Conservation (phyloP, 2,888 invertebrate genomes). For the Teleiodes luculella region DNA sequence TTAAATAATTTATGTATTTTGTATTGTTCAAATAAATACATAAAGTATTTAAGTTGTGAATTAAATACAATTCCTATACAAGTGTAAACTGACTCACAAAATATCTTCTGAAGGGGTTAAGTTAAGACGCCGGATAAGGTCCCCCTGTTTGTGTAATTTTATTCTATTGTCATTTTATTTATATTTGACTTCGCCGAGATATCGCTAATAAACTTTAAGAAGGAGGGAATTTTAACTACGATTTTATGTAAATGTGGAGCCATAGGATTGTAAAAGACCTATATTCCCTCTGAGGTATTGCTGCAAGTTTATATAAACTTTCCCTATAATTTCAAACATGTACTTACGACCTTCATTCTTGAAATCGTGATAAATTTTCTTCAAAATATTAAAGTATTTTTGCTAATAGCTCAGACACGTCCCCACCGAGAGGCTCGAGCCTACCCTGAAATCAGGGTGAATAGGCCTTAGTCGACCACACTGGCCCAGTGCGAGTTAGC, state of each 20-base stretch:
- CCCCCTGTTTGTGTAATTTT: constrained; percentile 54
- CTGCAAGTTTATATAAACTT: background rate
- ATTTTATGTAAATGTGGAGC: constrained; percentile 68
- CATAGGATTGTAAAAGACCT: constrained; percentile 51
- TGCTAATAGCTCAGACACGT: too few relatives aligned
- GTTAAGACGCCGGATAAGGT: constrained; percentile 29
- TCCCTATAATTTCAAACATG: background rate
- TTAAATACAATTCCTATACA: background rate
- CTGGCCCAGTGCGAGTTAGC: too few relatives aligned
- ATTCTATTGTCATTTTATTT: constrained; percentile 74
- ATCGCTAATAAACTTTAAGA: constrained; percentile 70
- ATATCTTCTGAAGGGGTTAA: constrained; percentile 17
- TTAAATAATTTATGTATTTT: too few relatives aligned
- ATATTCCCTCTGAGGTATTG: background rate
- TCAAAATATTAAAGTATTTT: too few relatives aligned
- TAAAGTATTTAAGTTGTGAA: too few relatives aligned
- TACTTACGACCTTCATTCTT: too few relatives aligned
- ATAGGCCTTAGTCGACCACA: too few relatives aligned
- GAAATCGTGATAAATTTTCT: too few relatives aligned
- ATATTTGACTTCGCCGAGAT: constrained; percentile 62
- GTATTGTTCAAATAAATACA: too few relatives aligned
- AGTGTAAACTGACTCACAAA: background rate
- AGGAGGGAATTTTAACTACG: constrained; percentile 65
- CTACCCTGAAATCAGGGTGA: too few relatives aligned
- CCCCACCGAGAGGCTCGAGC: too few relatives aligned